Evolutionary conservation across 2,113 vertebrate genomes (phyloP).

Genomic region (Dasyurus viverrinus): DNA sequence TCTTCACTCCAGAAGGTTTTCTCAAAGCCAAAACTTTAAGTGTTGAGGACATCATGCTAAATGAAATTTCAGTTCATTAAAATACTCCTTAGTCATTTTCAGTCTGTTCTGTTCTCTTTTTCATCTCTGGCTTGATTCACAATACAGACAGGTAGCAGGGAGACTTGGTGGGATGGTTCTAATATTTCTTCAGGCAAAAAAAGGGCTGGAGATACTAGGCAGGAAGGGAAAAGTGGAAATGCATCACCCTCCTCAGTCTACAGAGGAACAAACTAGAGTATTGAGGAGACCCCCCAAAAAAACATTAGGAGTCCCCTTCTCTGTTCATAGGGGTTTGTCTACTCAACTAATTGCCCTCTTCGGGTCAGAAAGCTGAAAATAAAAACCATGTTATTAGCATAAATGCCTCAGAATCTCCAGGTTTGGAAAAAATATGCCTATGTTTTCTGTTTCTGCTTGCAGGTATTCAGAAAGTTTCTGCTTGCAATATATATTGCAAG

Average conservation of each 20-base stretch:
- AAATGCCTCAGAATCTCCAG: background rate
- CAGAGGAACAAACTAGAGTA: background rate
- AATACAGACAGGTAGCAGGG: background rate
- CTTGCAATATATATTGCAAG: background rate
- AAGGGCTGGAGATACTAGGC: background rate
- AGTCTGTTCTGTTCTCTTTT: background rate
- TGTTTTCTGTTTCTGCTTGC: background rate
- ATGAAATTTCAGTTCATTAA: background rate
- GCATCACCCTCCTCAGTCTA: background rate
- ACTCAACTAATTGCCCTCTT: background rate
- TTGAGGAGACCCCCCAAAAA: background rate
- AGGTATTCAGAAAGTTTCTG: background rate
- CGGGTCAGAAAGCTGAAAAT: background rate
- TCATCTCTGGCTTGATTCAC: background rate
- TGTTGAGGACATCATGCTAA: background rate
- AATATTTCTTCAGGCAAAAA: background rate
- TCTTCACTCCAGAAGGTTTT: background rate
- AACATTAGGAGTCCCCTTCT: background rate
- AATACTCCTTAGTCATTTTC: background rate
- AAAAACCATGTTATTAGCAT: background rate
- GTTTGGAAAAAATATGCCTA: background rate
- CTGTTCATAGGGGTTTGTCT: background rate
- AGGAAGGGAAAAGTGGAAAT: background rate
- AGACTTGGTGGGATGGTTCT: background rate
- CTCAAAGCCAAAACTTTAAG: background rate